A percentile compares a stretch with the other conserved stretches of the same genome.
phyloP scores from a whole-genome alignment of 2,888 invertebrate genomes.

The Crossocerus cetratus region DNA sequence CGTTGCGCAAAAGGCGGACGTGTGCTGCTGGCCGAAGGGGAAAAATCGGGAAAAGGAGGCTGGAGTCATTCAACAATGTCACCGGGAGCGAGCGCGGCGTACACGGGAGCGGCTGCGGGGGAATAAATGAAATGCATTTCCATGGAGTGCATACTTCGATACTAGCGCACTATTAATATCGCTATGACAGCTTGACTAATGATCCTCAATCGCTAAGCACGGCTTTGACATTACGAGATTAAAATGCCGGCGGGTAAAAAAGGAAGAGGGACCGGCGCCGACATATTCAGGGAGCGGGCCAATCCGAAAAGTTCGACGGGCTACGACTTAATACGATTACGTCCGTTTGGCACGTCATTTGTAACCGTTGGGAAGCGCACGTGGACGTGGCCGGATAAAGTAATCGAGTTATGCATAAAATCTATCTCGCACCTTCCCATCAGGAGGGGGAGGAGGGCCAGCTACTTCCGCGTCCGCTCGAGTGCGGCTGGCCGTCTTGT shows the following conservation, averaged over 20 bases:
- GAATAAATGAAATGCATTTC: conserved; percentile 76
- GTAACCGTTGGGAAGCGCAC: conserved; percentile 62
- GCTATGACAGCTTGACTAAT: conserved; percentile 77
- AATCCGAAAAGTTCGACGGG: conserved; percentile 34
- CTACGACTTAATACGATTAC: conserved; percentile 66
- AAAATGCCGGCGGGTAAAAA: conserved; percentile 69
- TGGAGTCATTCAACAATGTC: conserved; percentile 75
- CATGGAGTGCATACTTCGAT: conserved; percentile 72
- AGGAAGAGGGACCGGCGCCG: conserved; percentile 34
- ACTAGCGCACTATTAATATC: conserved; percentile 75
- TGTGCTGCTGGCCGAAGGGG: conserved; percentile 46
- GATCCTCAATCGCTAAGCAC: conserved; percentile 69
- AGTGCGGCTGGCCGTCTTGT: background rate
- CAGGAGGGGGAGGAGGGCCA: too few species aligned
- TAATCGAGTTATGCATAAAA: conserved; percentile 29
- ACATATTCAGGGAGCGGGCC: conserved; percentile 18
- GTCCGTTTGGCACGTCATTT: conserved; percentile 63
- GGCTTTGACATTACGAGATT: conserved; percentile 76
- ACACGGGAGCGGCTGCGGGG: conserved; percentile 48
- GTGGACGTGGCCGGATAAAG: conserved; percentile 5
- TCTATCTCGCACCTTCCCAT: background rate
- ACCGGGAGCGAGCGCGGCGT: conserved; percentile 35
- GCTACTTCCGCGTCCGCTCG: background rate
- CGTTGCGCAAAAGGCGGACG: conserved; percentile 35
- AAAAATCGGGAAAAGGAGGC: conserved; percentile 58